Base-by-base conservation (phyloP, 2,797 vertebrate species). In the Parauchenoglanis ngamensis region DNA sequence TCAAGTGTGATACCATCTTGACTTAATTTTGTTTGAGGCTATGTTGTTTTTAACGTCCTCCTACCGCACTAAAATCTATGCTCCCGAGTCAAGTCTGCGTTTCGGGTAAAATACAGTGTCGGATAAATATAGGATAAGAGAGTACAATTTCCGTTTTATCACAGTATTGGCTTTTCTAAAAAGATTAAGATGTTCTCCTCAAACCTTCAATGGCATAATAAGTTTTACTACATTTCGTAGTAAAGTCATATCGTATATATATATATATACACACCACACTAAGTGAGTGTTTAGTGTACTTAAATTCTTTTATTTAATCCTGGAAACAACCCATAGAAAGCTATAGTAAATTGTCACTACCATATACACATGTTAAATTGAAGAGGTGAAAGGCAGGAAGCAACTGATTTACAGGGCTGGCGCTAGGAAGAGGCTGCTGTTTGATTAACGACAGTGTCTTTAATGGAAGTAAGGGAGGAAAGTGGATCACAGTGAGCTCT, bases 361-460 rank as follows among this genome's bases (percentile, higher is more conserved):
- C 52, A 25, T 68, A 28, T 72, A 72, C 25, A 31, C 49, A 13
- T 40, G 35, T 82, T 10, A 81, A 85, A 86, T 44, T 65, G 67
- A 85, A 89, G 57, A 81, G 59, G 25, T 49, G 35, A 70, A 57
- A 65, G 40, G 57, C 65, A 67, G 65, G 70, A 46, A 85, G 86
- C 31, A 68, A 84, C 8, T 72, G 85, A 87, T 89, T 85, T 52
- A 72, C 77, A 83, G 84, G 78, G 5, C 44, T 79, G 70, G 88
- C 40, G 25, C 44, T 23, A 44, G 77, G 78, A 88, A 83, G 80
- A 88, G 49, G 83, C 81, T 83, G 7, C 2, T 52, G 67, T 89
- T 88, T 92, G 90, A 90, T 92, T 89, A 90, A 91, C 86, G 63
- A 54, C 59, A 46, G 68, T 13, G 67, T 81, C 82, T 86, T 89